Conservation (phyloP, 2,888 invertebrate species). For the Tenthredo mesomela region DNA sequence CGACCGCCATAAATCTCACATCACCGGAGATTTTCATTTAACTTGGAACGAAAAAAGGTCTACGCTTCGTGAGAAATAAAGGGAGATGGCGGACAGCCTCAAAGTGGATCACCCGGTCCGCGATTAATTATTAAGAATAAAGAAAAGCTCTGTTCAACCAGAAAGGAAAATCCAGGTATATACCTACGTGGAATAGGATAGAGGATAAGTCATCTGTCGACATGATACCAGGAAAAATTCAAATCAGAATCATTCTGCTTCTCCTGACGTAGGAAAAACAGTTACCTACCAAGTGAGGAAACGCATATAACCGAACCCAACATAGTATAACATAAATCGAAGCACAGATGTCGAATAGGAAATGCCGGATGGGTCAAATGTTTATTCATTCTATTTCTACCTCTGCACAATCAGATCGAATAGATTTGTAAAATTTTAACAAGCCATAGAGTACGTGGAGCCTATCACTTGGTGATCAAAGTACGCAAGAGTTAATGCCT, state of each 20-base stretch:
- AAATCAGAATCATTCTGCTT: background rate
- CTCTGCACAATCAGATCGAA: background rate
- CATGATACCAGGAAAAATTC: background rate
- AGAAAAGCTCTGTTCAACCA: background rate
- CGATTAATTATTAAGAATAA: conserved; percentile 29
- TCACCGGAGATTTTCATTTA: conserved; percentile 37
- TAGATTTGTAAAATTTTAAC: conserved; percentile 12
- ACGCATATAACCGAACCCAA: background rate
- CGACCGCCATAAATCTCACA: conserved; percentile 34
- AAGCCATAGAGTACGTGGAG: background rate
- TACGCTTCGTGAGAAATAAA: conserved; percentile 30
- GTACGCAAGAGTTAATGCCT: background rate
- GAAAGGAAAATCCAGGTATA: background rate
- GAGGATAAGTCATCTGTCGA: background rate
- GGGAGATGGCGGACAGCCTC: conserved; percentile 19
- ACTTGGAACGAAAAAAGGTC: conserved; percentile 18
- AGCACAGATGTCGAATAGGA: background rate
- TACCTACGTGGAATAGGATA: background rate
- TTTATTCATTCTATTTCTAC: background rate
- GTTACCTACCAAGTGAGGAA: background rate
- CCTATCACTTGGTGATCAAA: background rate
- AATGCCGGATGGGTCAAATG: background rate
- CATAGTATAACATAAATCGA: background rate
- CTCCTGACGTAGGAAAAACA: background rate
- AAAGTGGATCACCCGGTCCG: conserved; percentile 21